Base-by-base conservation (phyloP, 2,113 vertebrate genomes). In the Chaenogobius annularis region DNA sequence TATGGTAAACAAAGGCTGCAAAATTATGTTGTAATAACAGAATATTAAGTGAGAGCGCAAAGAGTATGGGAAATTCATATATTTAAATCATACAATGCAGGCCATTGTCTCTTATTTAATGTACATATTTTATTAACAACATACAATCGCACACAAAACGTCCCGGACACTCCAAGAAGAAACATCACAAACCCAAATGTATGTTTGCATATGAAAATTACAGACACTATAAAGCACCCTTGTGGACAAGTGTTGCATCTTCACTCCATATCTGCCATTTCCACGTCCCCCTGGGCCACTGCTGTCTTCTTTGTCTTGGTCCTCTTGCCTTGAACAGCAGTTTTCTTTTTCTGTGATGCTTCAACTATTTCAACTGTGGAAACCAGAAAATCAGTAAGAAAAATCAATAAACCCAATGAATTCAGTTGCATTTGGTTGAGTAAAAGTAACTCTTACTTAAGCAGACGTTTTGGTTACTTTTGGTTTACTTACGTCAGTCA, bases 231-330 rank as follows among this genome's bases (percentile, higher is more conserved):
- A 56, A 10, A 11, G 54, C 20, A 13, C 55, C 12, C 55, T 58
- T 6, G 10, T 58, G 55, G 55, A 58, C 22, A 58, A 26, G 44
- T n/a, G n/a, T 31, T 37, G 15, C 23, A 14, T 15, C 19, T 10
- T 90, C 61, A 89, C 7, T 89, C 82, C 0, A 31, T 1, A 31
- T 90, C 87, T 0, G 44, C 78, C 91, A 93, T 91, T 48, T 92
- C 90, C 1, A 89, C 77, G 1, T 92, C 85, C 15, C 7, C 46
- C 10, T 50, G 58, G 5, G 61, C 0, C 1, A 26, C 64, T 0
- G 52, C 67, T 0, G 58, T 35, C 58, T 17, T 61, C 15, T 17
- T 67, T 7, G 47, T 74, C 35, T 56, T 63, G 66, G 71, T 81
- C 44, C 77, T 78, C 50, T 54, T 81, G 20, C 43, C 22, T 0